Conservation (phyloP, 2,888 invertebrate species). For the Taenaris catops region DNA sequence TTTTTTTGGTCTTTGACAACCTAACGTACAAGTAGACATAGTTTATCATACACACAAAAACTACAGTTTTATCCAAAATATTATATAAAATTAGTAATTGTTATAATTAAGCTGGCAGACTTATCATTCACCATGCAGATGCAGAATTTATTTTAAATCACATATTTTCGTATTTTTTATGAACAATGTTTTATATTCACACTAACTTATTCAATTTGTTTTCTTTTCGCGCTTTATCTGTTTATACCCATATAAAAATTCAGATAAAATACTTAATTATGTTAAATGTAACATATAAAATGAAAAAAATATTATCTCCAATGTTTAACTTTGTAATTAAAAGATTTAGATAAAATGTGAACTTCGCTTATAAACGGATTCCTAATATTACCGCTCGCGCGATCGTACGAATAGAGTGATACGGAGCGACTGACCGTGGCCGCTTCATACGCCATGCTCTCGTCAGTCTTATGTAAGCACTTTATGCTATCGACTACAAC, state of each 20-base stretch:
- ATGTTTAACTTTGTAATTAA: background rate
- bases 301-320: background rate
- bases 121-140: too few relatives aligned
- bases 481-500: conserved; percentile 36
- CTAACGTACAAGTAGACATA: too few relatives aligned
- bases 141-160: too few relatives aligned
- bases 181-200: background rate
- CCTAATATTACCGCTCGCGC: conserved; percentile 29
- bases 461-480: conserved; percentile 34
- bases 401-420: conserved; percentile 47
- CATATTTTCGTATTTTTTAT: too few relatives aligned
- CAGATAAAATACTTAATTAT: too few relatives aligned
- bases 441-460: conserved; percentile 26
- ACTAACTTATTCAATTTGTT: background rate
- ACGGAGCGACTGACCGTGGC: conserved; percentile 53
- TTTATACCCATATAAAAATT: background rate
- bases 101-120: too few relatives aligned
- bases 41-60: too few relatives aligned
- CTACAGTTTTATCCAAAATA: too few relatives aligned
- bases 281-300: background rate
- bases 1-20: too few relatives aligned
- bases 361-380: conserved; percentile 17
- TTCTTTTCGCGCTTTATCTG: conserved; percentile 4
- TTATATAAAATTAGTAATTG: too few relatives aligned
- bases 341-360: background rate